A percentile compares a stretch with the other conserved stretches of the same genome.
Evolutionary conservation across 2,113 vertebrate genomes (phyloP).

Genomic region (Nothocercus julius): DNA sequence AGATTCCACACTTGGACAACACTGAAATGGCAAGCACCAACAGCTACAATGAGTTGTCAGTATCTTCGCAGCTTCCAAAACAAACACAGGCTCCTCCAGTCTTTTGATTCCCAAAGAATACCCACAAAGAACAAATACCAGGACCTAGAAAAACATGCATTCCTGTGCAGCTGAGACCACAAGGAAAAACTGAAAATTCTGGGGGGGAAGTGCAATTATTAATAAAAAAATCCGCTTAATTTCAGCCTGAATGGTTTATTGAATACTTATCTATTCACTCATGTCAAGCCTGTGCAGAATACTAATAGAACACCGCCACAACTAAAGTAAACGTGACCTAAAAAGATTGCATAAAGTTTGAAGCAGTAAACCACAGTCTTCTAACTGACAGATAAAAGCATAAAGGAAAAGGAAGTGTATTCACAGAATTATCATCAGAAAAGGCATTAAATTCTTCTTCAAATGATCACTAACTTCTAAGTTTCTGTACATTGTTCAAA

Average conservation of each 20-base stretch:
- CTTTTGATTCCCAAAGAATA: neutral
- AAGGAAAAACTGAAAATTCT: neutral
- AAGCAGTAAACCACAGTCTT: neutral
- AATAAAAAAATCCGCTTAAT: neutral
- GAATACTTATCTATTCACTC: neutral
- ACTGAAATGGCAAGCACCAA: too few species aligned
- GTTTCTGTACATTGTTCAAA: neutral
- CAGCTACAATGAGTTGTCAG: too few species aligned
- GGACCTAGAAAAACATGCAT: neutral
- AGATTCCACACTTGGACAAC: too few species aligned
- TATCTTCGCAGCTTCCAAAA: neutral
- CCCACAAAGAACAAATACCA: neutral
- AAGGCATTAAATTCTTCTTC: neutral
- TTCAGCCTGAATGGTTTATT: neutral
- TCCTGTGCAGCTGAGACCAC: neutral
- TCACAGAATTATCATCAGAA: neutral
- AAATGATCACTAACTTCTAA: neutral
- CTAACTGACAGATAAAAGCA: neutral
- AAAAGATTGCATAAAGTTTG: neutral
- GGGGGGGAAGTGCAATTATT: neutral
- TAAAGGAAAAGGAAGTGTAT: neutral
- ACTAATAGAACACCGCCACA: neutral
- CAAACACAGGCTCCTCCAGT: neutral
- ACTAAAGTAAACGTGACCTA: neutral
- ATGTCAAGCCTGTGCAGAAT: neutral